phyloP scores from a whole-genome alignment of 2,888 invertebrate species.

The Phortica magna region DNA sequence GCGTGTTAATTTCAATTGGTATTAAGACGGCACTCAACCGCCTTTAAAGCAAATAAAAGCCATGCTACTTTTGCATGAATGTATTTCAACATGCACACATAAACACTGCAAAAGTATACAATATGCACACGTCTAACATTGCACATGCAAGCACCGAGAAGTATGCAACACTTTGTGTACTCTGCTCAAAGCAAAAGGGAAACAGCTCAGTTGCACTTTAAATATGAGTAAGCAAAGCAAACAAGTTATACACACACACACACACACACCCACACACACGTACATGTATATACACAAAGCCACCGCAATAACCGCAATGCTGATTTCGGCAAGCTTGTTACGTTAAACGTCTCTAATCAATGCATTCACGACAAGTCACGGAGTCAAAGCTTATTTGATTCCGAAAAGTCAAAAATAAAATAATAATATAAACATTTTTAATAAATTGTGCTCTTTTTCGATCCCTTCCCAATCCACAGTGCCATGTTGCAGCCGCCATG shows the following conservation, averaged over 20 bases:
- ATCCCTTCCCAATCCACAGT: conserved; percentile 61
- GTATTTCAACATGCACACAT: background rate
- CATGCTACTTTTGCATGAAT: background rate
- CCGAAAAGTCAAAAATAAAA: background rate
- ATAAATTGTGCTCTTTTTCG: conserved; percentile 17
- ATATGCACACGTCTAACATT: background rate
- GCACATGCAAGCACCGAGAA: background rate
- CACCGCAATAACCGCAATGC: conserved; percentile 20
- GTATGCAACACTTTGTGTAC: background rate
- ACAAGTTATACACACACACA: conserved; percentile 28
- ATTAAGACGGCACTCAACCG: background rate
- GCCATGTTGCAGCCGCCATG: conserved; percentile 78
- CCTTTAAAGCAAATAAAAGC: background rate
- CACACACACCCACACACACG: conserved; percentile 25
- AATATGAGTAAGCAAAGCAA: background rate
- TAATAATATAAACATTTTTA: background rate
- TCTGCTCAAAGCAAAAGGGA: conserved; percentile 34
- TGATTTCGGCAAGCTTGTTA: conserved; percentile 17
- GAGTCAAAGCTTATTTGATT: background rate
- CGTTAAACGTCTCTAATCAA: conserved; percentile 17
- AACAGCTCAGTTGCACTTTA: conserved; percentile 46
- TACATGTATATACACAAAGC: conserved; percentile 24
- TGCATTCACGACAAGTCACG: background rate
- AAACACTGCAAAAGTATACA: background rate
- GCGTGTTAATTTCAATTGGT: background rate